These are phyloP conservation scores for Microcebus ravelobensis DNA, from an alignment of 2,113 vertebrate genomes.

Conservation along the genomic window DNA sequence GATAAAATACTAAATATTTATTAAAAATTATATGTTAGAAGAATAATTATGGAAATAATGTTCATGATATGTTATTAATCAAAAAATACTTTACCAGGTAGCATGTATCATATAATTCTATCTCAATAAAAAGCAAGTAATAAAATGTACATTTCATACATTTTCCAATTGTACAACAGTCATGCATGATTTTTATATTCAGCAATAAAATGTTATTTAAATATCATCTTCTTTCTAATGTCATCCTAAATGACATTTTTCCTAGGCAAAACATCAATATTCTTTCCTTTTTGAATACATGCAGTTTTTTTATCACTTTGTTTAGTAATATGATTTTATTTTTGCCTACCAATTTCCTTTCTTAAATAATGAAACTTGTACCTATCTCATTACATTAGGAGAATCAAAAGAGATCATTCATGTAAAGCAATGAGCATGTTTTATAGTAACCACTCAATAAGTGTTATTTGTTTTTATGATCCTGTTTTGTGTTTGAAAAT, in stretches of 20 bases:
- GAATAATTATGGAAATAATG: conserved; percentile 20
- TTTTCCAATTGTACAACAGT: neutral
- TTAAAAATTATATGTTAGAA: conserved; percentile 14
- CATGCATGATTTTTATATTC: neutral
- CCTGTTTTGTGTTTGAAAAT: neutral
- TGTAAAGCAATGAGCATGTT: neutral
- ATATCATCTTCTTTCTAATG: neutral
- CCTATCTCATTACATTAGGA: neutral
- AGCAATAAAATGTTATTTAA: conserved; percentile 45
- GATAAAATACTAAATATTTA: neutral
- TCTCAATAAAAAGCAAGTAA: neutral
- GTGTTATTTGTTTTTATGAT: neutral
- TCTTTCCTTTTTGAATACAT: neutral
- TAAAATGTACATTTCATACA: neutral
- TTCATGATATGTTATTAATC: neutral
- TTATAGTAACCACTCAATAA: neutral
- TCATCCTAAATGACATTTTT: neutral
- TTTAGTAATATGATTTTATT: neutral
- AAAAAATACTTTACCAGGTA: neutral
- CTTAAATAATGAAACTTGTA: neutral
- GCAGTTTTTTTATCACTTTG: neutral
- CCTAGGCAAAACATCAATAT: neutral
- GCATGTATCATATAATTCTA: neutral
- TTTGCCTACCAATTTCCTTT: neutral
- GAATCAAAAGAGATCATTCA: neutral